Conservation (phyloP, 2,113 vertebrate genomes). For the Menidia beryllina region DNA sequence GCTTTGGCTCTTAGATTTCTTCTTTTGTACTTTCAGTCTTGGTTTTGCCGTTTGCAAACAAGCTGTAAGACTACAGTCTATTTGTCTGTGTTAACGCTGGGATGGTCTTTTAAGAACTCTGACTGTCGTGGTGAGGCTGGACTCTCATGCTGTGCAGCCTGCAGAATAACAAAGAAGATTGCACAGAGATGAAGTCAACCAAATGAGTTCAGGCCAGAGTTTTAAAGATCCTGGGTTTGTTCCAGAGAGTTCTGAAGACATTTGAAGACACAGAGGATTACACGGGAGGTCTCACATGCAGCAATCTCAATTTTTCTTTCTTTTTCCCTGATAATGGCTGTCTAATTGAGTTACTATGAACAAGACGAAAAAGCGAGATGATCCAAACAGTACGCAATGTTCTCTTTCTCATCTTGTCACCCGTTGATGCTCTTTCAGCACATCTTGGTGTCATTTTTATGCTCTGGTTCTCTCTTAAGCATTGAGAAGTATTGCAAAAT, state of each 20-base stretch:
- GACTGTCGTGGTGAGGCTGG: background rate
- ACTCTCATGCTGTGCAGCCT: constrained; percentile 32
- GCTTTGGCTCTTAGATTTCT: background rate
- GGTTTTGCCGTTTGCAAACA: background rate
- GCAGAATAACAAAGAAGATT: constrained; percentile 32
- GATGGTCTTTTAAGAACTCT: constrained; percentile 77
- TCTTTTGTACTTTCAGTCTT: constrained; percentile 8
- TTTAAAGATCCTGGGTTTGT: background rate
- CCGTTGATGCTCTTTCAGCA: background rate
- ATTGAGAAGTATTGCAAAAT: background rate
- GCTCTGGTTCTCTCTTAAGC: background rate
- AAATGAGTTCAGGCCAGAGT: constrained; percentile 7
- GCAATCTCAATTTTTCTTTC: too few relatives aligned
- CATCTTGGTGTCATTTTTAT: background rate
- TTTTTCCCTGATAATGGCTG: too few relatives aligned
- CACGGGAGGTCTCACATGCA: too few relatives aligned
- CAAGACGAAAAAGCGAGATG: background rate
- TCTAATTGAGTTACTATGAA: background rate
- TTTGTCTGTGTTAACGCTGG: constrained; percentile 22
- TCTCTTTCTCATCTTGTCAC: background rate
- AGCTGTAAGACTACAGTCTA: constrained; percentile 7
- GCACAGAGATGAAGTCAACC: constrained; percentile 20
- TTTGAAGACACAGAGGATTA: too few relatives aligned
- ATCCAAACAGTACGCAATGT: background rate
- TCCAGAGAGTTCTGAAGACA: background rate